Evolutionary conservation across 1,140 invertebrate species (phyloP), one percentile per base, ranked within the genome.

Genomic region (Fopius arisanus): DNA sequence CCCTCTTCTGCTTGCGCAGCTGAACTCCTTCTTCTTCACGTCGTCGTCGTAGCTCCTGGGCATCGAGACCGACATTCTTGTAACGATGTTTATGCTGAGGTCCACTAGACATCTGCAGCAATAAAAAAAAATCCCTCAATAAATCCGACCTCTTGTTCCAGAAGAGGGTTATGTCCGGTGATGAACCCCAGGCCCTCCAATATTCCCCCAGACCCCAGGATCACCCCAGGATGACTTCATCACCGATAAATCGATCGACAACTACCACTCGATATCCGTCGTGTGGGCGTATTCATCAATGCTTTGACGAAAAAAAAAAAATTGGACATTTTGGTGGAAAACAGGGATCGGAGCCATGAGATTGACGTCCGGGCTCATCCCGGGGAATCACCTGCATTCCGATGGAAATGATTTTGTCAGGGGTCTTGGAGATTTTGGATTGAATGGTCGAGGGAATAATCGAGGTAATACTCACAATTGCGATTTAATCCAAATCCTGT

Each of bases 1-100:
- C 97, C 78, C 97, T 87, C 87, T 98, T 98, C 80, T 97, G 96
- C 89, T 99, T 99, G 26, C 98, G 88, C 33, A 99, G 89, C 82
- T 98, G 97, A 26, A 99, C 94, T 33, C 97, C 97, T 89, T 98
- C 97, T 83, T 99, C 97, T 89, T 99, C 97, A 71, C 97, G 89
- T 62, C 97, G 89, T 68, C 97, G 91, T 23, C 98, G 89, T 72
- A 98, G 88, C 87, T 99, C 97, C 80, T 97, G 94, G 12, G 96
- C 95, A 88, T 98, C 97, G 76, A 98, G 87, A 3, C 94, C 96
- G 75, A 92, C 91, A 89, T 98, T 98, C 92, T 99, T 99, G 87
- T 99, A 99, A 74, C 96, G 93, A 87, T 97, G 94, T 82, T 97
- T 96, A 86, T 98, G 96, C 81, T 91, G 91, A 75, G 89, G 90